Evolutionary conservation across 2,888 invertebrate genomes (phyloP), one percentile per base, ranked within the genome.

Genomic region (Euproctis similis): DNA sequence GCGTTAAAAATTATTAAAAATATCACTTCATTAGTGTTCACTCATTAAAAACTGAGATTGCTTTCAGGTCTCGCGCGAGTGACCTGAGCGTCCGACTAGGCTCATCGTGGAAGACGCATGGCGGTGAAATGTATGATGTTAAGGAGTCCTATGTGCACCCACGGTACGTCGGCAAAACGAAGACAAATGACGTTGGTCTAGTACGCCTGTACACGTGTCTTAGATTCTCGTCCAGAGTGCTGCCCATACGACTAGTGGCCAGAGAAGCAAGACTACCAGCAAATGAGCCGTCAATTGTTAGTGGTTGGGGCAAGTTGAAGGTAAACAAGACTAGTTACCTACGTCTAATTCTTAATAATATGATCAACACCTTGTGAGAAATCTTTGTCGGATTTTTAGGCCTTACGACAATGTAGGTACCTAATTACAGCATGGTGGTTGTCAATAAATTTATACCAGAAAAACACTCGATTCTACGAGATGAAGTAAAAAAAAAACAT

Each of bases 71-170:
- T 1, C 57, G 58, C 11, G 64, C 78, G 0, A 66, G 42, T 12
- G 82, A 82, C 24, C 46, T 82, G 19, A 75, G 70, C 39, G 72
- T 87, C 1, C 72, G 86, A 0, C 77, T 85, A 0, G 86, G 87
- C 1, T 86, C 87, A 1, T 81, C 84, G 1, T 78, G 76, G 69
- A 76, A 78, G 53, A 75, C 81, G 0, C 67, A 73, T 33, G 86
- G 86, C 0, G 87, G 87, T 0, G 76, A 84, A 42, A 77, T 85
- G 65, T 80, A 82, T 13, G 70, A 72, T 39, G 85, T 86, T 0
- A 68, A 62, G 30, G 67, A 69, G 26, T 61, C 72, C 38, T 69
- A 61, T 41, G 72, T 77, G 1, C 86, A 87, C 41, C 77, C 81
- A 0, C 59, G 66, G 2, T 87, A 85, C 59, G 56, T 73, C 39